Evolutionary conservation across 2,113 vertebrate species (phyloP), one percentile per base, ranked within the genome.

Genomic region (Oncorhynchus nerka): DNA sequence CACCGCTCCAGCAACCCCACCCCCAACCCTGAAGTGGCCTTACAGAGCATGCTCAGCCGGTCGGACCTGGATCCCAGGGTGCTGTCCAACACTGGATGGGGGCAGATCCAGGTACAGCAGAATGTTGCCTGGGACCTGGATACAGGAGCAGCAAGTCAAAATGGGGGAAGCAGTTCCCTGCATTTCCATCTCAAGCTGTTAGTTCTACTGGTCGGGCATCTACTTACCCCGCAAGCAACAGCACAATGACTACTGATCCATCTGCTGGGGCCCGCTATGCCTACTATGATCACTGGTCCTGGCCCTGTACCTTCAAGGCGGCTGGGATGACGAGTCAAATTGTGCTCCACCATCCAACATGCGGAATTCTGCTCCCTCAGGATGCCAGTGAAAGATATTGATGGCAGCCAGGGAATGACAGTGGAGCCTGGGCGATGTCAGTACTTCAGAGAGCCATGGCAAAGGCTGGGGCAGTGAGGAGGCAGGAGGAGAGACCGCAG

Each of bases 71-170:
- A 99, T 85, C 98, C 98, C 83, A 92, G 95, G 82, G 97, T 99
- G 90, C 94, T 99, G 86, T 99, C 95, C 57, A 99, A 99, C 93
- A 95, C 95, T 0, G 97, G 98, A 86, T 99, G 98, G 98, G 98
- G 98, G 59, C 97, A 99, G 91, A 99, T 95, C 81, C 97, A 98
- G 93, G 97, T 99, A 79, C 95, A 96, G 85, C 98, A 99, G 93
- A 96, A 97, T 84, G 97, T 96, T 3, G 92, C 97, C 61, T 99
- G 98, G 98, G 96, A 99, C 78, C 89, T 97, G 62, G 95, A 97
- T 70, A 75, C 76, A 26, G 79, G 62, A 61, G 82, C 9, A n/a
- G 84, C 75, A 26, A 94, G 90, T 82, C 82, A 80, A 75, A 86
- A 80, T 39, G 89, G 91, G 70, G 86, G 84, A 81, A 83, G 83